phyloP scores from a whole-genome alignment of 2,888 invertebrate species.

The Prenolepis imparis region DNA sequence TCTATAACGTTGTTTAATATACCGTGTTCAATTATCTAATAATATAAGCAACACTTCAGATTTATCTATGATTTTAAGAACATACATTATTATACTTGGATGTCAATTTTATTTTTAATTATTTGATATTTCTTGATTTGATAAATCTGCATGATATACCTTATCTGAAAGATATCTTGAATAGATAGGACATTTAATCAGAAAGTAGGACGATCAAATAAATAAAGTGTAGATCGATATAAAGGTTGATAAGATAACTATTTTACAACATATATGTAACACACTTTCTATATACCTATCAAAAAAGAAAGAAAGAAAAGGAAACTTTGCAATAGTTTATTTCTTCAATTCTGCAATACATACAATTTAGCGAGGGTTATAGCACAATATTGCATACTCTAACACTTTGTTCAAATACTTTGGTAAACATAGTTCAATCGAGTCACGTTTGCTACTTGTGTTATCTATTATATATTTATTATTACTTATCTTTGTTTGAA shows the following conservation, averaged over 20 bases:
- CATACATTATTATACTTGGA: background rate
- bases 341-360: background rate
- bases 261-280: background rate
- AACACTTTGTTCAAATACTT: background rate
- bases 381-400: background rate
- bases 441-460: background rate
- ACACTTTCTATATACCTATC: background rate
- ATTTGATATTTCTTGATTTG: background rate
- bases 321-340: background rate
- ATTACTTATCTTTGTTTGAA: constrained; percentile 4
- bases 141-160: background rate
- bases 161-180: background rate
- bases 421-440: background rate
- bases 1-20: background rate
- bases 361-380: too few species aligned
- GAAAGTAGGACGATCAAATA: background rate
- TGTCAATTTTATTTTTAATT: background rate
- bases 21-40: background rate
- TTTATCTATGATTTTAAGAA: background rate
- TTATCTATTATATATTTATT: constrained; percentile 29
- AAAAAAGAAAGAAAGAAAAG: background rate
- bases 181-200: constrained; percentile 7
- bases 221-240: background rate
- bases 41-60: background rate
- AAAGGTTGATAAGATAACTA: background rate